phyloP scores from a whole-genome alignment of 2,113 vertebrate genomes.

The Mohoua ochrocephala region DNA sequence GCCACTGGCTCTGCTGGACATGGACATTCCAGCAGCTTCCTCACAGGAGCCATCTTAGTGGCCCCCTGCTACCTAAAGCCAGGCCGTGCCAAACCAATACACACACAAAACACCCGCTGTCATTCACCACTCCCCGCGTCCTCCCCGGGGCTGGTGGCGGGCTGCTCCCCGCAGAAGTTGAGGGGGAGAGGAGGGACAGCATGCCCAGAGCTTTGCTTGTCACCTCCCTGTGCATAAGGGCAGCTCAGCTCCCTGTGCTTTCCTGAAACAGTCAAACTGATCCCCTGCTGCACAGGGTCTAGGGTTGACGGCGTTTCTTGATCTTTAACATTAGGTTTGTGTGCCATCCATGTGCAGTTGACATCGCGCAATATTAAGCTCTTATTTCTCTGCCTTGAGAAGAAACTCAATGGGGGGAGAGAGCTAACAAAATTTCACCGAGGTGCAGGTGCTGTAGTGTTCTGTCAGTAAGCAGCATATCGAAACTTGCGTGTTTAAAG shows the following conservation, averaged over 20 bases:
- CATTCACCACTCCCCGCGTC: neutral
- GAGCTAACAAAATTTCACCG: neutral
- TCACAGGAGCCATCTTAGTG: neutral
- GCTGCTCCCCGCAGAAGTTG: neutral
- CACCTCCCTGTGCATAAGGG: fast-evolving
- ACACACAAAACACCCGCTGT: neutral
- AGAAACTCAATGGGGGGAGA: neutral
- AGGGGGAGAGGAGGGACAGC: neutral
- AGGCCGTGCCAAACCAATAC: neutral
- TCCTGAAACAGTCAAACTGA: fast-evolving
- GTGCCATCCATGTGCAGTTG: neutral
- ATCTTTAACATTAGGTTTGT: neutral
- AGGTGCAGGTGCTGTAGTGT: neutral
- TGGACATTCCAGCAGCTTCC: neutral
- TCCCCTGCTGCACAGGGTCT: fast-evolving
- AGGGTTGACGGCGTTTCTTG: fast-evolving
- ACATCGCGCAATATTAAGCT: fast-evolving
- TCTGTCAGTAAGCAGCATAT: no score
- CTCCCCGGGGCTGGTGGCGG: neutral
- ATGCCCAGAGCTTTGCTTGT: neutral
- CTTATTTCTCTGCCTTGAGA: neutral
- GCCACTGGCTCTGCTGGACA: neutral
- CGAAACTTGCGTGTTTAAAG: fast-evolving
- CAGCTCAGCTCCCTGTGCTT: fast-evolving
- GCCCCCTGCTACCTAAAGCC: neutral